A percentile compares a stretch with the other conserved stretches of the same genome.
Conservation (phyloP, 2,888 invertebrate species). For the Pachydiplax longipennis region DNA sequence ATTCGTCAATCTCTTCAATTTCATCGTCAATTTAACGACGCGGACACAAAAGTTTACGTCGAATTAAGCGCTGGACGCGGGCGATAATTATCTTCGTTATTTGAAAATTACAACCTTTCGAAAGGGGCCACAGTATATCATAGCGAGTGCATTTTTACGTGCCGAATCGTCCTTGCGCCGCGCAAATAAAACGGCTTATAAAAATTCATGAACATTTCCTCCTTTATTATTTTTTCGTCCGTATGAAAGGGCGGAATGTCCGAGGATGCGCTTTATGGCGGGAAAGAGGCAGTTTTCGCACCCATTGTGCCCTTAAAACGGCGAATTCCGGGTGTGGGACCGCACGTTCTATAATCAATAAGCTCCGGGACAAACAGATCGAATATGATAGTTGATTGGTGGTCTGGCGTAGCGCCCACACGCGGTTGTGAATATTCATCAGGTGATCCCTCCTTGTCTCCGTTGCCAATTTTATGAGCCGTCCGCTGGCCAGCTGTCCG, state of each 20-base stretch:
- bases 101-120: background rate
- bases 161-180: background rate
- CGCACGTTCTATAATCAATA: slow-evolving; percentile 36
- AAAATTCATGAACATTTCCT: background rate
- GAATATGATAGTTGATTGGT: slow-evolving; percentile 43
- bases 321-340: slow-evolving; percentile 6
- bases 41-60: background rate
- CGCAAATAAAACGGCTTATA: background rate
- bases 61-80: background rate
- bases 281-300: background rate
- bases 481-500: background rate
- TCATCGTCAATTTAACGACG: background rate
- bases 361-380: background rate
- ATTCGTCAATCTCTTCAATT: no score
- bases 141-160: background rate
- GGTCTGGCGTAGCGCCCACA: background rate
- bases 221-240: background rate
- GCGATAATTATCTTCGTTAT: background rate
- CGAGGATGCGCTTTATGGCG: background rate
- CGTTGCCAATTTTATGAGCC: slow-evolving; percentile 17
- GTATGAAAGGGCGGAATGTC: background rate
- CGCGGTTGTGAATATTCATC: slow-evolving; percentile 33
- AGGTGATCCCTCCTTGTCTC: slow-evolving; percentile 23
- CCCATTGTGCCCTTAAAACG: slow-evolving; percentile 4
- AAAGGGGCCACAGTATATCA: background rate